Evolutionary conservation across 2,113 vertebrate genomes (phyloP), one percentile per base, ranked within the genome.

Genomic region (Gobio gobio): DNA sequence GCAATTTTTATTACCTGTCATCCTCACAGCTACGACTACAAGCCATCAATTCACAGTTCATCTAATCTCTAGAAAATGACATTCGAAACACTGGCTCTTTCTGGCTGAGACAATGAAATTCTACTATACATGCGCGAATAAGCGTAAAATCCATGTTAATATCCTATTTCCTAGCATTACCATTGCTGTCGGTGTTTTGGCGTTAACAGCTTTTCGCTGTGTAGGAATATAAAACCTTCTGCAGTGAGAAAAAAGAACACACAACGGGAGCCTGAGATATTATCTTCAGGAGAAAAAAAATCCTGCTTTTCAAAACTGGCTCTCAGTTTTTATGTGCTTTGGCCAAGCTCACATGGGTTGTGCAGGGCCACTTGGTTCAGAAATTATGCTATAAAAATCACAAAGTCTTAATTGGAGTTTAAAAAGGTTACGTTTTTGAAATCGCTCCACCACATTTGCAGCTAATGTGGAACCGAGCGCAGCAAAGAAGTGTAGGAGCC

Each of bases 41-140:
- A 87, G 87, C 85, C 87, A 88, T 89, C 89, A 90, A 26, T 84
- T 88, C 79, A 87, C 89, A 79, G n/a, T 78, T 10, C 83, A n/a
- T 59, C 2, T 72, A 4, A 40, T 12, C 56, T 16, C 63, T 29
- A n/a, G 73, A 86, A 90, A 90, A 88, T 88, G 83, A 90, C 86
- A 88, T 86, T 87, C 68, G 63, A 88, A 90, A 86, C 76, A 63
- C 78, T 26, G 74, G 76, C 81, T 33, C 88, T 90, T 86, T 89
- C 88, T 90, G 86, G 85, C 73, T 85, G 56, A 88, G 76, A 56
- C 73, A 76, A 73, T 81, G 47, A 87, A 86, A 89, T 59, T 36
- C 40, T 64, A 51, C 56, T 80, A 66, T 78, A 86, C 83, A 72
- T 75, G 0, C 78, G 76, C 83, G 85, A 89, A 88, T 87, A 88